These are phyloP conservation scores for Saimiri boliviensis DNA, from an alignment of 2,113 vertebrate genomes.

Conservation along the genomic window DNA sequence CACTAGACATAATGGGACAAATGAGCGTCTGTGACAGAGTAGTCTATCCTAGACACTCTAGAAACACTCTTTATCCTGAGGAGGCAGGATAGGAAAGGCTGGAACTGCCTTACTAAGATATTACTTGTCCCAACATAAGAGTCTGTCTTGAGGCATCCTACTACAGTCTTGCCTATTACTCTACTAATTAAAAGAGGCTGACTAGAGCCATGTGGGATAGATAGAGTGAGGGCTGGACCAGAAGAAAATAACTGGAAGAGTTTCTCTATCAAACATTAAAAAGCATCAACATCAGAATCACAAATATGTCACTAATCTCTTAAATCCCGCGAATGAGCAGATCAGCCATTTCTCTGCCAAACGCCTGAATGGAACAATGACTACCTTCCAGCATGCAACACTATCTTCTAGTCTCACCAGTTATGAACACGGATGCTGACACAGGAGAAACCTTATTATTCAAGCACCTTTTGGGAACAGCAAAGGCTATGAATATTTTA, in stretches of 20 bases:
- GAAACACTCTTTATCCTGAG: neutral
- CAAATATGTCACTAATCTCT: too few relatives aligned
- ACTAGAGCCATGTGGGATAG: neutral
- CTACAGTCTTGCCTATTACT: neutral
- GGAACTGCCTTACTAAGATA: neutral
- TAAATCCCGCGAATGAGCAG: neutral
- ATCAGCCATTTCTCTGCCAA: neutral
- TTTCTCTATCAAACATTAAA: neutral
- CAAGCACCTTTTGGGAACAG: neutral
- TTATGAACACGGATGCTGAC: neutral
- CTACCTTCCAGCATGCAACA: neutral
- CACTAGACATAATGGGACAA: neutral
- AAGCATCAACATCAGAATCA: neutral
- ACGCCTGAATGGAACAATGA: neutral
- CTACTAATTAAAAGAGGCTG: neutral
- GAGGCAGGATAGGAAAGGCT: neutral
- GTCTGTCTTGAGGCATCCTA: neutral
- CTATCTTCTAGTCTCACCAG: neutral
- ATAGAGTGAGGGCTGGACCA: neutral
- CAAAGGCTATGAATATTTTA: neutral
- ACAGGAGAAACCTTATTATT: neutral
- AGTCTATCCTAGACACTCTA: neutral
- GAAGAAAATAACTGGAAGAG: neutral
- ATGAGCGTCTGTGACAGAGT: neutral
- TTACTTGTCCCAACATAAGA: neutral